phyloP scores from a whole-genome alignment of 2,113 vertebrate species.

The Narcine bancroftii region DNA sequence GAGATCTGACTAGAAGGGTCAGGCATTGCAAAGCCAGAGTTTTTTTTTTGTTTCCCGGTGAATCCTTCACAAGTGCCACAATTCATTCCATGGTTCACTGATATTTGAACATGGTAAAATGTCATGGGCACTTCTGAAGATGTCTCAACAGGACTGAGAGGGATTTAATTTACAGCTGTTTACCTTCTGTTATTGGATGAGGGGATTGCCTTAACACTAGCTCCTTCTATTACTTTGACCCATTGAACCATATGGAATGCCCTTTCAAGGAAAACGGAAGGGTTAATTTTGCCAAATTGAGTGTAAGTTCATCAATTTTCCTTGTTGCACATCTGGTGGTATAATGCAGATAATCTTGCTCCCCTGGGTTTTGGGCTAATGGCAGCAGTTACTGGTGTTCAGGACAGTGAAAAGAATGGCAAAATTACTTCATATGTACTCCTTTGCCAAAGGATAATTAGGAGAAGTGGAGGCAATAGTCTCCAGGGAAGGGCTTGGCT shows the following conservation, averaged over 20 bases:
- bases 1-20: not conserved
- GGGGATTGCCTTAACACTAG: not conserved
- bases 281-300: not conserved
- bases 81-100: not conserved
- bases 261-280: not conserved
- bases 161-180: not conserved
- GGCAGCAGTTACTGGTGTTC: not conserved
- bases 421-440: not conserved
- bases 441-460: not conserved
- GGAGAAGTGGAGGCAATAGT: too few species aligned
- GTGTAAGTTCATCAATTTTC: not conserved
- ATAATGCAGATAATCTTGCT: not conserved
- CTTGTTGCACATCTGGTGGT: not conserved
- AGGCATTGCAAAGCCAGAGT: constrained; percentile 14
- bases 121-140: not conserved
- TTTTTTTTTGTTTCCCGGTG: not conserved
- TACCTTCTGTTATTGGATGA: not conserved
- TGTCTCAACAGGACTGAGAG: not conserved
- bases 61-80: not conserved
- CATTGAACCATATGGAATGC: not conserved
- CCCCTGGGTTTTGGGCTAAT: not conserved
- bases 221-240: not conserved
- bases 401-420: not conserved
- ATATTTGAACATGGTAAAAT: not conserved
- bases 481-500: too few species aligned